phyloP scores from a whole-genome alignment of 2,888 invertebrate genomes.

The Cancer borealis region DNA sequence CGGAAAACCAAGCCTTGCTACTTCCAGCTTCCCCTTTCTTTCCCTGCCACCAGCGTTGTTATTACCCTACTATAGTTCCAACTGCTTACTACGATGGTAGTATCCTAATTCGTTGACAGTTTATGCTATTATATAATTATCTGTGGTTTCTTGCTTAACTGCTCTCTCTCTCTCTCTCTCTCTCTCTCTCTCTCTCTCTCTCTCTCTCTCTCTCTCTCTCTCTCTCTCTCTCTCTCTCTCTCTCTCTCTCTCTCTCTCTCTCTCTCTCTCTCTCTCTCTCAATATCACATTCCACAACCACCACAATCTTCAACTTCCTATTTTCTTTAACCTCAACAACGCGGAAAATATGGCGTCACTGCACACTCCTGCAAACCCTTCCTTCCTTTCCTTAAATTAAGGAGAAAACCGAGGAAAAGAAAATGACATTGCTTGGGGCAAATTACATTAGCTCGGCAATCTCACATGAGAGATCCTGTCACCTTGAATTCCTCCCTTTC shows the following conservation, averaged over 20 bases:
- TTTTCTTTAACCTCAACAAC: neutral
- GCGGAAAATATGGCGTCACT: neutral
- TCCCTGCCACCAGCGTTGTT: neutral
- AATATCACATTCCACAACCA: neutral
- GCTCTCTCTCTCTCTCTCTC: neutral
- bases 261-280: neutral
- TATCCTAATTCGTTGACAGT: neutral
- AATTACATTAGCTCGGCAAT: conserved; percentile 10
- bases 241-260: conserved; percentile 31
- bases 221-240: conserved; percentile 25
- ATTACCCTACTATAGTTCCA: neutral
- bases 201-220: conserved; percentile 22
- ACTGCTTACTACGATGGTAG: conserved; percentile 3
- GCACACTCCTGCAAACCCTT: neutral
- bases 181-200: neutral
- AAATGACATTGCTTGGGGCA: neutral
- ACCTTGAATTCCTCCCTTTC: conserved; percentile 35
- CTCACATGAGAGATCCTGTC: neutral
- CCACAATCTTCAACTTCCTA: neutral
- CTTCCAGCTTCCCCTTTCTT: neutral
- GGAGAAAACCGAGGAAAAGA: conserved; percentile 4
- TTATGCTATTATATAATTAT: neutral
- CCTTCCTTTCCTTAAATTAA: neutral
- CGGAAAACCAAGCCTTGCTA: neutral
- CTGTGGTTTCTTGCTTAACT: neutral